Conservation (phyloP, 2,888 invertebrate genomes). For the Andricus curvator region DNA sequence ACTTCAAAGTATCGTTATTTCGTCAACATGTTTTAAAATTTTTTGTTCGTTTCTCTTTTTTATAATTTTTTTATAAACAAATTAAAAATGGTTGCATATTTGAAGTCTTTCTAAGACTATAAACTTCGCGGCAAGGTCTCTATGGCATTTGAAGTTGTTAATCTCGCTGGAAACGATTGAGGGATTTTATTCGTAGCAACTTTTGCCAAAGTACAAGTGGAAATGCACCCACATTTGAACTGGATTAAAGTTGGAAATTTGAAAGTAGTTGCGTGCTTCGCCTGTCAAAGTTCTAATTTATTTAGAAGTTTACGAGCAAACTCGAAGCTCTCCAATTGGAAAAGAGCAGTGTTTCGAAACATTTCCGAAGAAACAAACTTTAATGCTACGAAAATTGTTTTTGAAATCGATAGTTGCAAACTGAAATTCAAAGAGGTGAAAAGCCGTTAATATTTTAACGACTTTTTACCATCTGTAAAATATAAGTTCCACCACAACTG, state of each 20-base stretch:
- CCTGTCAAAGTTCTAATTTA: background rate
- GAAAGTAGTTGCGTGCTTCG: constrained; percentile 4
- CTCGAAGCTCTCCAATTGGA: background rate
- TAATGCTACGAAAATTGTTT: background rate
- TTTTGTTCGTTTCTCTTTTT: background rate
- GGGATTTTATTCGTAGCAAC: constrained; percentile 12
- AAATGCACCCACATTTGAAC: constrained; percentile 7
- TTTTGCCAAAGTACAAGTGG: constrained; percentile 17
- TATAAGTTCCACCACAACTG: constrained; percentile 9
- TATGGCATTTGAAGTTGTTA: constrained; percentile 24
- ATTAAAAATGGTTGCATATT: background rate
- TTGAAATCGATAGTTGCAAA: background rate
- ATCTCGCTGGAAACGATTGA: background rate
- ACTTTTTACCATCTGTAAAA: constrained; percentile 2
- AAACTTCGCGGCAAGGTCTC: background rate
- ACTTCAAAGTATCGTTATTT: background rate
- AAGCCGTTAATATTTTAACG: background rate
- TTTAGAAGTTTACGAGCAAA: constrained; percentile 12
- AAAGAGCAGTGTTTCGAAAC: background rate
- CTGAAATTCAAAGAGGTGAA: background rate
- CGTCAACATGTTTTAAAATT: background rate
- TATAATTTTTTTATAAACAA: background rate
- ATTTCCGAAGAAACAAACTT: background rate
- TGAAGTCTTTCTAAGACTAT: constrained; percentile 34
- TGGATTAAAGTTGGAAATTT: constrained; percentile 14